Evolutionary conservation across 1,140 invertebrate genomes (phyloP).

Genomic region (Euura lappo): DNA sequence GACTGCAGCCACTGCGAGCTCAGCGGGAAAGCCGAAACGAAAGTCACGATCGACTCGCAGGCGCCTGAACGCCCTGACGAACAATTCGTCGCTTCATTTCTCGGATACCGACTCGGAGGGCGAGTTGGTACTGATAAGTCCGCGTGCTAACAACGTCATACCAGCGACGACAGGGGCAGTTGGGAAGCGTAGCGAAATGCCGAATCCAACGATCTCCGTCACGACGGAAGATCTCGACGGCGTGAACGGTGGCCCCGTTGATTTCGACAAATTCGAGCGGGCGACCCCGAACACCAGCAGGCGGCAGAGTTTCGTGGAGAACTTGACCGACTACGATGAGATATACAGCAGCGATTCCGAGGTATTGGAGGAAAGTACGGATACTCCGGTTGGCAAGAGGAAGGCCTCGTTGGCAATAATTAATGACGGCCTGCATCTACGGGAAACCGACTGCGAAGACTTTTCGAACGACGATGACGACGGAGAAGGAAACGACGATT

Average conservation of each 20-base stretch:
- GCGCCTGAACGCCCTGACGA: slow-evolving; percentile 53
- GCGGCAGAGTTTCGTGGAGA: slow-evolving; percentile 45
- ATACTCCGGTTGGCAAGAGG: slow-evolving; percentile 15
- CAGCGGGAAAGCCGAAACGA: slow-evolving; percentile 43
- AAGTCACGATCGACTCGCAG: slow-evolving; percentile 50
- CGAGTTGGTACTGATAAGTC: slow-evolving; percentile 41
- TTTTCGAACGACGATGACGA: slow-evolving; percentile 48
- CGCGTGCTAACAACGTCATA: slow-evolving; percentile 8
- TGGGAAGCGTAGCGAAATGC: not conserved
- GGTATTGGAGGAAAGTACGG: slow-evolving; percentile 13
- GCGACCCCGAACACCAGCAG: slow-evolving; percentile 24
- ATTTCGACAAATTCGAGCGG: slow-evolving; percentile 31
- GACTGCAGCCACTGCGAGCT: slow-evolving; percentile 24
- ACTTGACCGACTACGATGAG: slow-evolving; percentile 54
- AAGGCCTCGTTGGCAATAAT: slow-evolving; percentile 1
- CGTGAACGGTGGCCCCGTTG: slow-evolving; percentile 8
- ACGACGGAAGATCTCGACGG: slow-evolving; percentile 37
- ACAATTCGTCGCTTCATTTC: slow-evolving; percentile 54
- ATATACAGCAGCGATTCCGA: slow-evolving; percentile 51
- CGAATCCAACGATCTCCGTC: slow-evolving; percentile 47
- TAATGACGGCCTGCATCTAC: slow-evolving; percentile 37
- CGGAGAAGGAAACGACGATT: slow-evolving; percentile 33
- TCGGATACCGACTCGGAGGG: slow-evolving; percentile 58
- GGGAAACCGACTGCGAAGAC: slow-evolving; percentile 54
- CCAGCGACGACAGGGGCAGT: not conserved